These are phyloP conservation scores for Pachymerium ferrugineum DNA, from an alignment of 2,888 invertebrate species.

Conservation along the genomic window DNA sequence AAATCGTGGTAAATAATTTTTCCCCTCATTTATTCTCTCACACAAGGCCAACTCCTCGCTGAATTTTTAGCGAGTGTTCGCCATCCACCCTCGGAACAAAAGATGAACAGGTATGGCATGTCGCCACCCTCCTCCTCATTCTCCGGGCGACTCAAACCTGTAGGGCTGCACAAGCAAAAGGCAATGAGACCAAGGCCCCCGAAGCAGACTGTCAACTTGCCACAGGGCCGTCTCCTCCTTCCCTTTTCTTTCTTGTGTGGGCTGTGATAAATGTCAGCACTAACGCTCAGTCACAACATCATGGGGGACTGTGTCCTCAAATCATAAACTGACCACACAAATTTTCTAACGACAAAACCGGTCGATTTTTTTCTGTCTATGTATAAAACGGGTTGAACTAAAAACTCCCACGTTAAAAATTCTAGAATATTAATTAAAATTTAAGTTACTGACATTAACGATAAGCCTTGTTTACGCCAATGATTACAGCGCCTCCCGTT, in stretches of 20 bases:
- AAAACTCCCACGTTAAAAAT: no score
- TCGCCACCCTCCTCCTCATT: not conserved
- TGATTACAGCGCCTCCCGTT: no score
- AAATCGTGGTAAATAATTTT: not conserved
- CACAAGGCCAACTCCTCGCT: not conserved
- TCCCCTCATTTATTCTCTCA: not conserved
- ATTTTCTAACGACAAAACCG: no score
- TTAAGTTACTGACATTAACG: no score
- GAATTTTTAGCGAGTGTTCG: no score
- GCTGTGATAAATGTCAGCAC: not conserved
- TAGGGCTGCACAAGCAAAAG: not conserved
- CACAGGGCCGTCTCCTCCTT: not conserved
- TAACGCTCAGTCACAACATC: not conserved
- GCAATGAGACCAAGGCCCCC: not conserved
- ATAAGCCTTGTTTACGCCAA: no score
- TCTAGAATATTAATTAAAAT: no score
- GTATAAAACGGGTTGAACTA: no score
- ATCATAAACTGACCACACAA: not conserved
- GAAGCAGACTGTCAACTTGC: not conserved
- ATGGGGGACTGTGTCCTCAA: not conserved
- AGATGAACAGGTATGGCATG: conserved; percentile 13
- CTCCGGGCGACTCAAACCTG: not conserved
- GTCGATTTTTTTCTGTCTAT: no score
- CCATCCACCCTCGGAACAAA: not conserved
- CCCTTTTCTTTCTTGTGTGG: conserved; percentile 1